Conservation (phyloP, 2,888 invertebrate species). For the Harpalus rufipes region DNA sequence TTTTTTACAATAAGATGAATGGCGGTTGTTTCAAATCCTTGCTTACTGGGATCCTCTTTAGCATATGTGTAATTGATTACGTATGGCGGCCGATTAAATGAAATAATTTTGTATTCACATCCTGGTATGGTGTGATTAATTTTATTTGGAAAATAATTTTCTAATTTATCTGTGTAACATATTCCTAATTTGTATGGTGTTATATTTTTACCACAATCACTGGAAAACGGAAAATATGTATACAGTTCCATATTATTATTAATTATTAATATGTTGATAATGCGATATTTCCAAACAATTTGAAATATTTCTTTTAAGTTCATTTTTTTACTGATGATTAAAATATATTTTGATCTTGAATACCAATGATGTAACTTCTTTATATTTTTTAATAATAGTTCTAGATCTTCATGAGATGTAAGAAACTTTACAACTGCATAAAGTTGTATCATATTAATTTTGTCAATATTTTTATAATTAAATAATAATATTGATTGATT, state of each 20-base stretch:
- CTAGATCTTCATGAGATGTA: not conserved
- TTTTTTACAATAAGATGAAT: not conserved
- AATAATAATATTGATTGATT: not conserved
- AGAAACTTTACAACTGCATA: not conserved
- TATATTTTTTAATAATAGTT: not conserved
- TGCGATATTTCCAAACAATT: not conserved
- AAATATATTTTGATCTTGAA: constrained; percentile 7
- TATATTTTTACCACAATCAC: constrained; percentile 5
- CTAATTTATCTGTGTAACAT: not conserved
- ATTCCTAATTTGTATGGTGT: not conserved
- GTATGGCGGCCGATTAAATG: not conserved
- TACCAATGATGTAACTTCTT: not conserved
- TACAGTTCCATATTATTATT: not conserved
- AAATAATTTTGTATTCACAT: not conserved
- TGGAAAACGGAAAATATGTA: constrained; percentile 9
- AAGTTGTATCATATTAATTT: not conserved
- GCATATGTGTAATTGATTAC: not conserved
- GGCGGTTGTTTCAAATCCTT: constrained; percentile 7
- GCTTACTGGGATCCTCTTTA: not conserved
- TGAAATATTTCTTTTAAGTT: constrained; percentile 21
- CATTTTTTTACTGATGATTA: not conserved
- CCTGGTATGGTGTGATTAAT: not conserved
- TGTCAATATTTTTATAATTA: not conserved
- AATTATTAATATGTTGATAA: constrained; percentile 1
- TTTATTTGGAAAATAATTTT: constrained; percentile 26